Conservation (phyloP, 2,797 vertebrate genomes). For the Sarcophilus harrisii region DNA sequence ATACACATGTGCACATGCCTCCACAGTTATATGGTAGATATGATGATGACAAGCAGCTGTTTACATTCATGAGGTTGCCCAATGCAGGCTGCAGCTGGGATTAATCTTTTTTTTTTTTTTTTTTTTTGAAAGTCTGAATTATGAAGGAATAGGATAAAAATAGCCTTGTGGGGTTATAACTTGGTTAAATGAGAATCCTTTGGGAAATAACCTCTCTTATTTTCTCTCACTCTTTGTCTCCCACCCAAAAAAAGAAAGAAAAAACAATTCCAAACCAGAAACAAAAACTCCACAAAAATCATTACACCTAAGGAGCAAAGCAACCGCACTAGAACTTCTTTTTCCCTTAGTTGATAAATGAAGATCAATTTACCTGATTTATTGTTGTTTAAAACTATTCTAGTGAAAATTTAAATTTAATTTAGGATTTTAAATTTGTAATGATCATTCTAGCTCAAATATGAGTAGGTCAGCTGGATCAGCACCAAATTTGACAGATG, state of each 20-base stretch:
- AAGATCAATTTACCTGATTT: not conserved
- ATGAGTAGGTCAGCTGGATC: not conserved
- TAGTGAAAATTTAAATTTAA: not conserved
- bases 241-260: not conserved
- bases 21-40: not conserved
- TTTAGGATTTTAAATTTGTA: not conserved
- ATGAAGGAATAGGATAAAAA: not conserved
- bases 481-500: not conserved
- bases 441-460: not conserved
- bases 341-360: not conserved
- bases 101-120: not conserved
- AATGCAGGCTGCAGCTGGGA: not conserved
- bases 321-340: not conserved
- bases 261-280: not conserved
- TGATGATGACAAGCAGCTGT: not conserved
- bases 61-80: not conserved
- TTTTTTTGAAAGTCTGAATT: not conserved
- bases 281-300: not conserved
- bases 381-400: not conserved
- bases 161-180: not conserved
- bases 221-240: not conserved
- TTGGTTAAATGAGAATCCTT: not conserved
- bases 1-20: too few relatives aligned
- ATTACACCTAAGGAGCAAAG: not conserved
- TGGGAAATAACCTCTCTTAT: not conserved